Conservation (phyloP, 2,888 invertebrate genomes). For the Alsophila aescularia region DNA sequence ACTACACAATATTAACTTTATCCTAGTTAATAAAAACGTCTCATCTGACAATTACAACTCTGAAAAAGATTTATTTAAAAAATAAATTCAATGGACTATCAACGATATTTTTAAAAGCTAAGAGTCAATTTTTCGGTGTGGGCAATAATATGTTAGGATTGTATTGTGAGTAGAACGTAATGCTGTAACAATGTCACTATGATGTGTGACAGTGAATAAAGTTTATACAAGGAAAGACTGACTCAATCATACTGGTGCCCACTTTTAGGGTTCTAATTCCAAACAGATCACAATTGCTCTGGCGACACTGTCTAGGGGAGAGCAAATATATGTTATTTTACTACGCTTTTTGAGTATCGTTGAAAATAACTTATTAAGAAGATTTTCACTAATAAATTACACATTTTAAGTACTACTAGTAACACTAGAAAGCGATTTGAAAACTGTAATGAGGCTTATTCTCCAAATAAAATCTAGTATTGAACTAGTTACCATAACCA, state of each 20-base stretch:
- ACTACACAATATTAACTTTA: neutral
- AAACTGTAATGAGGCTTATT: too few relatives aligned
- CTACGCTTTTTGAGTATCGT: too few relatives aligned
- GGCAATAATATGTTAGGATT: neutral
- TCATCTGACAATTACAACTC: slow-evolving; percentile 25
- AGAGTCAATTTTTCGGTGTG: neutral
- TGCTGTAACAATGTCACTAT: neutral
- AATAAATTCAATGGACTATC: neutral
- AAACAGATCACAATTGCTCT: too few relatives aligned
- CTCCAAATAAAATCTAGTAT: too few relatives aligned
- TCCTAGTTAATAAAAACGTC: slow-evolving; percentile 42
- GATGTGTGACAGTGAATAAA: neutral
- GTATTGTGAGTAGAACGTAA: neutral
- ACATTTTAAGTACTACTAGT: too few relatives aligned
- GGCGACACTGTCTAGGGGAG: too few relatives aligned
- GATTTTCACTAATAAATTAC: too few relatives aligned
- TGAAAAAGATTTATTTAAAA: slow-evolving; percentile 38
- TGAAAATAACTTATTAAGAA: too few relatives aligned
- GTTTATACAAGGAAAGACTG: neutral
- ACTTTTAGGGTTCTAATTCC: too few relatives aligned
- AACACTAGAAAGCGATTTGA: too few relatives aligned
- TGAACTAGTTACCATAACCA: too few relatives aligned
- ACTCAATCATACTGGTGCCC: neutral
- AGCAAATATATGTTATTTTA: too few relatives aligned
- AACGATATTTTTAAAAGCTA: neutral